Percentiles rank a stretch among this genome's conserved stretches.
Conservation (phyloP, 1,140 invertebrate species). For the Sipha flava region DNA sequence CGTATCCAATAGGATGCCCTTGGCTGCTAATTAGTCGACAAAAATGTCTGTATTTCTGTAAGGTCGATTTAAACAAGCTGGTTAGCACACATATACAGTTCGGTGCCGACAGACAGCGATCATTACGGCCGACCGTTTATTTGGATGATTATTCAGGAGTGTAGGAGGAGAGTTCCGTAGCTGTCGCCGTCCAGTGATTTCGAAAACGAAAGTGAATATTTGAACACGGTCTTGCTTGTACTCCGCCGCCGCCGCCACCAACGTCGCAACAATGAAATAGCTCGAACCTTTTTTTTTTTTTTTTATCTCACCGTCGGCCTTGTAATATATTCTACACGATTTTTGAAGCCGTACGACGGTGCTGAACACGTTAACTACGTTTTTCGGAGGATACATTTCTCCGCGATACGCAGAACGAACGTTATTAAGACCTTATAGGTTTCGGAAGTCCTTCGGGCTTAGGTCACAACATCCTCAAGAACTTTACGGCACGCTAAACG, state of each 20-base stretch:
- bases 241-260: too few relatives aligned
- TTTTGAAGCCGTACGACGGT: not conserved
- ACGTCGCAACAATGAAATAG: not conserved
- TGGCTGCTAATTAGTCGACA: not conserved
- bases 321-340: not conserved
- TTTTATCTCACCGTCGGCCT: not conserved
- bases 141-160: not conserved
- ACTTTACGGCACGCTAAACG: constrained; percentile 9
- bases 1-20: not conserved
- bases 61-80: not conserved
- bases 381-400: not conserved
- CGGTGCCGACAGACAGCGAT: not conserved
- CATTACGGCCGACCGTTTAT: not conserved
- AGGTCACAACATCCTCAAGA: constrained; percentile 26
- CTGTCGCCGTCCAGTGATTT: constrained; percentile 3
- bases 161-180: not conserved
- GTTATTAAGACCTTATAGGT: not conserved
- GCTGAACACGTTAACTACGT: too few relatives aligned
- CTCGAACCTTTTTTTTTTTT: constrained; percentile 4
- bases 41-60: not conserved
- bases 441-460: constrained; percentile 17
- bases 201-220: constrained; percentile 28
- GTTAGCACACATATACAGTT: too few relatives aligned
- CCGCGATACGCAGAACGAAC: not conserved
- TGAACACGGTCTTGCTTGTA: not conserved